Conservation (phyloP, 2,888 invertebrate species). For the Acrobasis repandana region DNA sequence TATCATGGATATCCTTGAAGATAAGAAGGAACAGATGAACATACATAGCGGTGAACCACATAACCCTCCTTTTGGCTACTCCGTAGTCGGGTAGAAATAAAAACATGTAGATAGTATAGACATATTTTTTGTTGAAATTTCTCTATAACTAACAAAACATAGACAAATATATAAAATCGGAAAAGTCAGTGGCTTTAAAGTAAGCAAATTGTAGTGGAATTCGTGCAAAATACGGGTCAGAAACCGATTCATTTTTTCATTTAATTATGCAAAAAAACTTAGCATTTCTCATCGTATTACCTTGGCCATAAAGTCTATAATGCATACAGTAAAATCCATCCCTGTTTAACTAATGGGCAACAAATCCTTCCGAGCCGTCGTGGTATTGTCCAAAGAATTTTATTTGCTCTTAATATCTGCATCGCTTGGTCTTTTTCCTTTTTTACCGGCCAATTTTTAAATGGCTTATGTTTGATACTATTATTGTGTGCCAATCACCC, state of each 20-base stretch:
- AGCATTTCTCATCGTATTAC: constrained; percentile 23
- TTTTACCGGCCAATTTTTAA: constrained; percentile 80
- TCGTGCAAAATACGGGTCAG: constrained; percentile 53
- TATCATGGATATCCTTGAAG: no score
- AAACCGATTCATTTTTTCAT: constrained; percentile 51
- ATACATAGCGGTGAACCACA: no score
- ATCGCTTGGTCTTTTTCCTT: constrained; percentile 72
- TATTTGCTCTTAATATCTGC: constrained; percentile 72
- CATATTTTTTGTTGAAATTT: not conserved
- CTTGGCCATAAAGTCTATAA: constrained; percentile 31
- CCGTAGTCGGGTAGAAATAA: no score
- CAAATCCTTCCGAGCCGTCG: constrained; percentile 73
- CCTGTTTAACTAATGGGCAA: constrained; percentile 73
- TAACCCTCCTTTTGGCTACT: no score
- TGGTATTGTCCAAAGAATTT: constrained; percentile 75
- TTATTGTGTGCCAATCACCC: constrained; percentile 83
- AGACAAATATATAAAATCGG: not conserved
- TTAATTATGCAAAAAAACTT: constrained; percentile 49
- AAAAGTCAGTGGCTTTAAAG: constrained; percentile 3
- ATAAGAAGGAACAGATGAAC: no score
- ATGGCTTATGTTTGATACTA: constrained; percentile 81
- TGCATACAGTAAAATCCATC: constrained; percentile 22
- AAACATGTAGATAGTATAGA: no score
- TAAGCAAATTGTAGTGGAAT: constrained; percentile 52
- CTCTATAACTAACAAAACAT: not conserved